Conservation (phyloP, 2,113 vertebrate species). For the Nestor notabilis region DNA sequence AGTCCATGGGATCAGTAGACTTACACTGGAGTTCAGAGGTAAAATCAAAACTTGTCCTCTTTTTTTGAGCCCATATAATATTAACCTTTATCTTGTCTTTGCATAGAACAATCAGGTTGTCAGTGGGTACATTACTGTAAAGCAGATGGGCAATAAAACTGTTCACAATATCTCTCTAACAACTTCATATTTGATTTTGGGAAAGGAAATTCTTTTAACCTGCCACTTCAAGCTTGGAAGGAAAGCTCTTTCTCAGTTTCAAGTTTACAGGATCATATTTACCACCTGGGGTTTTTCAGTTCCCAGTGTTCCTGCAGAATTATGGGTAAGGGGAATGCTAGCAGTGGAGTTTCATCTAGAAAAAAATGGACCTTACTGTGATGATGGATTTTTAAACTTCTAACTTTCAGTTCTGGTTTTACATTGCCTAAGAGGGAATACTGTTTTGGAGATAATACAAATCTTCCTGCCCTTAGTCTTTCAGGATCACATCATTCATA, state of each 20-base stretch:
- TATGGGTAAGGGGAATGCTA: background rate
- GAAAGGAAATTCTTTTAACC: constrained; percentile 5
- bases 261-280: background rate
- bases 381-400: constrained; percentile 32
- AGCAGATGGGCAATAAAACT: constrained; percentile 8
- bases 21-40: background rate
- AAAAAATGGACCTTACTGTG: background rate
- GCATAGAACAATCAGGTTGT: background rate
- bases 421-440: constrained; percentile 4
- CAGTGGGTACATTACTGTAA: background rate
- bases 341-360: background rate
- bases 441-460: constrained; percentile 7
- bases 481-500: background rate
- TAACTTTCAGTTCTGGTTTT: background rate
- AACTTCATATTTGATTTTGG: background rate
- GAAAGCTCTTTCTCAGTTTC: background rate
- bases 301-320: background rate
- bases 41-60: background rate
- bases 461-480: constrained; percentile 1
- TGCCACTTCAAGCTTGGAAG: background rate
- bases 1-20: background rate
- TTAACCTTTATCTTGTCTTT: background rate
- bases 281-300: background rate
- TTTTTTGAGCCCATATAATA: background rate
- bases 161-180: background rate